Evolutionary conservation across 2,113 vertebrate species (phyloP), one percentile per base, ranked within the genome.

Genomic region (Neodon shergylaensis): DNA sequence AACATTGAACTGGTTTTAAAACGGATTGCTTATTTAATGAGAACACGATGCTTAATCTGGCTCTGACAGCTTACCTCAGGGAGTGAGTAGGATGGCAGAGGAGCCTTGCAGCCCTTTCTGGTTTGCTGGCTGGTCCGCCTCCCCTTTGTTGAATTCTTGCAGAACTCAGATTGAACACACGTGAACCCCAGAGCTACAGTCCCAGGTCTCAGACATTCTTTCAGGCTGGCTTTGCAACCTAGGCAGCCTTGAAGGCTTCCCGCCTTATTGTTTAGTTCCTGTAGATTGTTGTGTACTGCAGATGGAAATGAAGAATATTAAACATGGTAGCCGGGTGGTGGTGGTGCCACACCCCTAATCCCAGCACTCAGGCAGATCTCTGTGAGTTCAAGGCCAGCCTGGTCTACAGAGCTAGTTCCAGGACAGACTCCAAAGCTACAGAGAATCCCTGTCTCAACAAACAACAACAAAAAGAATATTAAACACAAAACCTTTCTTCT

Each of bases 1-100:
- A 91, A 52, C 86, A 58, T 78, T 91, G 89, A 91, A 73, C 28
- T 94, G 49, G 28, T 86, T 96, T 95, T 95, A 85, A 42, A 91
- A 47, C 54, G 14, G 33, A 68, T 74, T 58, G 8, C 74, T 42
- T 88, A 2, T 70, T 94, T 81, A 21, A 76, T 74, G 49, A n/a
- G 70, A 87, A 31, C 31, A 14, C 52, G 82, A 33, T 14, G 13
- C 90, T 83, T 95, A 49, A 24, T 85, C 28, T 54, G 65, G 91
- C 82, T 76, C 61, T 78, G 44, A 92, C 3, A 79, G 21, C 83
- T 47, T 4, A 73, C 31, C 42, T 77, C n/a, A 81, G 39, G 72
- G 88, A 49, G 68, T 39, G n/a, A 22, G 19, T 72, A 9, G 36
- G 70, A 10, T 21, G 21, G 16, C 66, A 44, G 58, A 16, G 26